Conservation (phyloP, 2,113 vertebrate genomes). For the Lophius piscatorius region DNA sequence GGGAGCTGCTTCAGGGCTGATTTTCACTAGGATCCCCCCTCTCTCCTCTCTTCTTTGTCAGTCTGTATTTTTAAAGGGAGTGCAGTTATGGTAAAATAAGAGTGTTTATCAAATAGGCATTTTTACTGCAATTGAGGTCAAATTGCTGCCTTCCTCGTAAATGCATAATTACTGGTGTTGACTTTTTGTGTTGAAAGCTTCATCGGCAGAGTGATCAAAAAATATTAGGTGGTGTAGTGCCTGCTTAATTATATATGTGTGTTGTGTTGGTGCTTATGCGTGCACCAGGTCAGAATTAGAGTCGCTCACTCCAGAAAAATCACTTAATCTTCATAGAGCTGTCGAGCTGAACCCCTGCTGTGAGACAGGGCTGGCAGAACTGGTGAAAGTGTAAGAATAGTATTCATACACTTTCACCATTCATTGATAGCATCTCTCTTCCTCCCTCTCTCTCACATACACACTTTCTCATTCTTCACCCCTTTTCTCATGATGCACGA, state of each 20-base stretch:
- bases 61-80: not conserved
- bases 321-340: constrained; percentile 66
- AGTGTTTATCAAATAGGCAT: too few species aligned
- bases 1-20: constrained; percentile 43
- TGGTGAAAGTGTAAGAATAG: constrained; percentile 62
- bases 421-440: constrained; percentile 14
- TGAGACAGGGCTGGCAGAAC: constrained; percentile 51
- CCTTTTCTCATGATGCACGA: constrained; percentile 20
- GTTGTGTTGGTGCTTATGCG: constrained; percentile 8
- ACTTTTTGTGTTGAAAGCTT: constrained; percentile 8
- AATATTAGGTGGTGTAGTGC: not conserved
- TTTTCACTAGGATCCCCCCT: constrained; percentile 10
- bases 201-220: constrained; percentile 11
- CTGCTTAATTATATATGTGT: constrained; percentile 45
- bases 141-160: too few species aligned
- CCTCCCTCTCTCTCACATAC: not conserved
- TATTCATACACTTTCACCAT: too few species aligned
- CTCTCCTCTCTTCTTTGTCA: constrained; percentile 10
- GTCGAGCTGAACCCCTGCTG: constrained; percentile 57
- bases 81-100: not conserved
- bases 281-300: constrained; percentile 56
- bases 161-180: too few species aligned
- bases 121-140: too few species aligned
- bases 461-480: not conserved
- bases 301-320: constrained; percentile 59